phyloP scores from a whole-genome alignment of 2,113 vertebrate genomes.

The Pseudonaja textilis region DNA sequence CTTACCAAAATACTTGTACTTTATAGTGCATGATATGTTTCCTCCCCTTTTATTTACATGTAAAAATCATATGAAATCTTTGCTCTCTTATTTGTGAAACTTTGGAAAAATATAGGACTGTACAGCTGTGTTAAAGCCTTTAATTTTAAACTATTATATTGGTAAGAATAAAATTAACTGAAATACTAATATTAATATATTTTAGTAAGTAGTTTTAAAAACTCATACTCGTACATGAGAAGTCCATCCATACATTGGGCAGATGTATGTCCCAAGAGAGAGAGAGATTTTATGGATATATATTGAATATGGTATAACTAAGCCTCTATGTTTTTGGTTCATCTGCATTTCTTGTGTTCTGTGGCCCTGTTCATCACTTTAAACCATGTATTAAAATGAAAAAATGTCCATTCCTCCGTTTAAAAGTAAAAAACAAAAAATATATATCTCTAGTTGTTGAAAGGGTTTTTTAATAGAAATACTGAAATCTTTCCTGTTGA shows the following conservation, averaged over 20 bases:
- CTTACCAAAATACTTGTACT: conserved; percentile 43
- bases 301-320: conserved; percentile 40
- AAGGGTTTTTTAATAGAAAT: conserved; percentile 46
- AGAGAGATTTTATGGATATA: conserved; percentile 57
- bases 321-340: conserved; percentile 52
- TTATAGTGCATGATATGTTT: conserved; percentile 52
- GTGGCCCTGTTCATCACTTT: conserved; percentile 27
- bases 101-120: conserved; percentile 38
- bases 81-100: conserved; percentile 58
- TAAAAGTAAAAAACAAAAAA: conserved; percentile 36
- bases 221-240: conserved; percentile 50
- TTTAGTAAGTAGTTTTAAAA: conserved; percentile 59
- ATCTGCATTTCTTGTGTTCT: conserved; percentile 42
- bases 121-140: conserved; percentile 61
- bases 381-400: conserved; percentile 42
- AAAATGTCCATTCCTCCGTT: neutral
- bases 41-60: conserved; percentile 50
- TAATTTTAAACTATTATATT: conserved; percentile 65
- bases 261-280: conserved; percentile 39
- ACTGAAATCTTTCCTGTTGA: conserved; percentile 44
- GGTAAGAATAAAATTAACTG: conserved; percentile 59
- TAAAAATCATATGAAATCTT: conserved; percentile 56
- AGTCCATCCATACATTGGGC: conserved; percentile 35
- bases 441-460: conserved; percentile 38
- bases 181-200: conserved; percentile 59